Evolutionary conservation across 2,888 invertebrate species (phyloP).

Genomic region (Stegana nigrithorax): DNA sequence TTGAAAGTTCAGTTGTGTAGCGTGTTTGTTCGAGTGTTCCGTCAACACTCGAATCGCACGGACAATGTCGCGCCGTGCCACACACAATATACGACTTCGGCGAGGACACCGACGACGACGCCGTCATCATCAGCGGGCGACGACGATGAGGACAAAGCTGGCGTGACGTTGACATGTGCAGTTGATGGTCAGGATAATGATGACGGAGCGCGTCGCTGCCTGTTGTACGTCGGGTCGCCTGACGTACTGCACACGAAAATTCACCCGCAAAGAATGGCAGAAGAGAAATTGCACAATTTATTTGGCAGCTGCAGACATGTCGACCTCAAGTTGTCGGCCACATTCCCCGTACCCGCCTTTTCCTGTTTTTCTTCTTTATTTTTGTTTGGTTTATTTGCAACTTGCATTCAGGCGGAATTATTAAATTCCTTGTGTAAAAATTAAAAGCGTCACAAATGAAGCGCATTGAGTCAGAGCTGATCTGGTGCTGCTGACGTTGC

Average conservation of each 20-base stretch:
- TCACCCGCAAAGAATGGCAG: conserved; percentile 7
- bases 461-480: too few relatives aligned
- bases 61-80: conserved; percentile 4
- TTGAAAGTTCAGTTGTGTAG: too few relatives aligned
- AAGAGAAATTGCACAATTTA: conserved; percentile 45
- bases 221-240: background rate
- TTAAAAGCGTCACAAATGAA: background rate
- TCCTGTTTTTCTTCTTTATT: too few relatives aligned
- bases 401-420: conserved; percentile 50
- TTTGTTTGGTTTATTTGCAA: too few relatives aligned
- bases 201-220: conserved; percentile 49
- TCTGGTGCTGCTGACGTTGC: too few relatives aligned
- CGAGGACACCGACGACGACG: background rate
- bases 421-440: conserved; percentile 59
- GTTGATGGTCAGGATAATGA: conserved; percentile 65
- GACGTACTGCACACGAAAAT: background rate
- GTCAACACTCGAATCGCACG: conserved; percentile 41
- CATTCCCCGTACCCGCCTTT: conserved; percentile 28
- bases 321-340: conserved; percentile 12
- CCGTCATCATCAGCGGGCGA: too few relatives aligned
- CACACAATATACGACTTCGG: background rate
- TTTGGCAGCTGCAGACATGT: conserved; percentile 37
- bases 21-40: conserved; percentile 56
- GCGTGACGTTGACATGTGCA: conserved; percentile 61
- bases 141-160: conserved; percentile 3